These are phyloP conservation scores for Bugulina stolonifera DNA, from an alignment of 2,888 invertebrate genomes.

Conservation along the genomic window DNA sequence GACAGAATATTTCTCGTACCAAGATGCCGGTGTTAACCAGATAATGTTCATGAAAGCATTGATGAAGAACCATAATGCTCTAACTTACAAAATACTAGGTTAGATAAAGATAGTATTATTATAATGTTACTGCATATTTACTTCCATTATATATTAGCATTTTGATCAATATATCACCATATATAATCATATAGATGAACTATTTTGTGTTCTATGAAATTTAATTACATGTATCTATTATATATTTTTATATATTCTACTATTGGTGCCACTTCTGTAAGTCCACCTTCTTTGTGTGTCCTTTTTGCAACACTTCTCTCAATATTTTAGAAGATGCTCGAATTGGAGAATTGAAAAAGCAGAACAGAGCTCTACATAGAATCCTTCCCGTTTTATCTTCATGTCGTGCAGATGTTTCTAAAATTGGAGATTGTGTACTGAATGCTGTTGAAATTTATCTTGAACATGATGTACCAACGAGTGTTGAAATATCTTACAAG, in stretches of 20 bases:
- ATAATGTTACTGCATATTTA: too few species aligned
- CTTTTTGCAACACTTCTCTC: too few species aligned
- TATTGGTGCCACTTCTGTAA: too few species aligned
- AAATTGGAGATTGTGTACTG: neutral
- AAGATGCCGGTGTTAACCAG: neutral
- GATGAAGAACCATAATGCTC: neutral
- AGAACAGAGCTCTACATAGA: neutral
- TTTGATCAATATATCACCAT: too few species aligned
- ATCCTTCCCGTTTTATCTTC: slow-evolving; percentile 5
- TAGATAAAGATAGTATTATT: too few species aligned
- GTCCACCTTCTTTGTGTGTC: too few species aligned
- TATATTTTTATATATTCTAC: too few species aligned
- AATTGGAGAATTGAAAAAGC: neutral
- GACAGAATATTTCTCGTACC: neutral
- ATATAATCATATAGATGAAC: too few species aligned
- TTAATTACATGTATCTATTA: too few species aligned
- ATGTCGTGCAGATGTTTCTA: slow-evolving; percentile 2
- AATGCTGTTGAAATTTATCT: neutral
- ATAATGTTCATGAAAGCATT: slow-evolving; percentile 12
- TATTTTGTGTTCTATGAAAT: too few species aligned
- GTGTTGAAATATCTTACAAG: neutral
- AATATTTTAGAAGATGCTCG: slow-evolving; percentile 16
- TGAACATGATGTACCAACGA: neutral
- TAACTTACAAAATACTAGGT: slow-evolving; percentile 3
- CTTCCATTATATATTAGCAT: too few species aligned